Base-by-base conservation (phyloP, 1,140 invertebrate species). In the Lordiphosa collinella region DNA sequence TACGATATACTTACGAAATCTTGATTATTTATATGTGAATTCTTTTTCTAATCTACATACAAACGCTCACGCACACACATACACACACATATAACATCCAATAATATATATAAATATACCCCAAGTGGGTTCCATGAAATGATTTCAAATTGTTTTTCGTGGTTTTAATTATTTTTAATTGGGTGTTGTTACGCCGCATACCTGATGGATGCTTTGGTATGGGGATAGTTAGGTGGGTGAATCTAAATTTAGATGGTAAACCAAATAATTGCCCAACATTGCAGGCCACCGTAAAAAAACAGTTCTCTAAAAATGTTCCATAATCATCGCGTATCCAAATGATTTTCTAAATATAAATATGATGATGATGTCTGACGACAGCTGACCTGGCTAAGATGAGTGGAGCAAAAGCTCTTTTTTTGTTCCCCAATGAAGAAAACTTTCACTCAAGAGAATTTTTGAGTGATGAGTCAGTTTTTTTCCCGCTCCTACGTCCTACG, bases 321-420 rank as follows among this genome's bases (percentile, higher is more conserved):
- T 84, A 84, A 78, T 59, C 53, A 5, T 50, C 67, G 54, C 75
- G 22, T 25, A 25, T 71, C 44, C 56, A 71, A 63, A 80, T 57
- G 54, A 60, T 84, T 55, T 84, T 84, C 78, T 84, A 84, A 84
- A 84, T 84, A 84, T 84, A 84, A 84, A 84, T 85, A 84, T 84
- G 79, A 84, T 79, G 74, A 56, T 67, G 59, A 68, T 58, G 70
- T 66, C 46, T 53, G 52, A 46, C 37, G 34, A 58, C 50, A 49
- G 47, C 55, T 54, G 32, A 40, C 51, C 8, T 10, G 47, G 31
- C 32, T 31, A 18, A 29, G 35, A 36, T 29, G 56, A 37, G 56
- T 38, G 18, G 60, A 57, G 47, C 31, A 32, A 68, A 76, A 76
- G 60, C 59, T 29, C 25, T 29, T 7, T 7, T 29, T 25, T 56